Conservation (phyloP, 35 echinoderm and acorn worm species). For the Ophioderma brevispina region DNA sequence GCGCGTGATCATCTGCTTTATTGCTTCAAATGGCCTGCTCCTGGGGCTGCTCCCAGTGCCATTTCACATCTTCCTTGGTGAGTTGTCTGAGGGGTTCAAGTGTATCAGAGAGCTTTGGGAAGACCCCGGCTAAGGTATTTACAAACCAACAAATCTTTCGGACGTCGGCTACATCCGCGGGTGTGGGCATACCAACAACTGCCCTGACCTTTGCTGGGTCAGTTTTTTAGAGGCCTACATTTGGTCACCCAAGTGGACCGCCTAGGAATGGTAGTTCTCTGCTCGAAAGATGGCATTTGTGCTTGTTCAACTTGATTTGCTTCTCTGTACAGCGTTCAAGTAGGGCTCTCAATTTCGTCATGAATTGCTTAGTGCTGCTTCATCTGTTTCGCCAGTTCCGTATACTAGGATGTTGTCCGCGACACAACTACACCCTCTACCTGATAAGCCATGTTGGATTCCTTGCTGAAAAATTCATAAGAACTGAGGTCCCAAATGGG, state of each 20-base stretch:
- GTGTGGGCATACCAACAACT: neutral
- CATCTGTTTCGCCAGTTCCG: constrained; percentile 5
- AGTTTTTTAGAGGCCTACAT: constrained; percentile 28
- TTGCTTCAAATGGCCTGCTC: neutral
- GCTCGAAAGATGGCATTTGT: constrained; percentile 20
- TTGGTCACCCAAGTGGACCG: neutral
- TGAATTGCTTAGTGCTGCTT: constrained; percentile 40
- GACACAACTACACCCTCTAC: constrained; percentile 21
- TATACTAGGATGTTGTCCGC: constrained; percentile 59
- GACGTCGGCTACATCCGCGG: neutral
- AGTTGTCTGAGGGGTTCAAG: too few relatives aligned
- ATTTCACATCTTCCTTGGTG: constrained; percentile 28
- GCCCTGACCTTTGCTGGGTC: constrained; percentile 8
- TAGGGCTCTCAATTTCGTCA: constrained; percentile 44
- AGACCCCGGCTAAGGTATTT: neutral
- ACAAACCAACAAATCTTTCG: neutral
- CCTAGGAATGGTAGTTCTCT: constrained; percentile 23
- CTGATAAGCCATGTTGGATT: constrained; percentile 21
- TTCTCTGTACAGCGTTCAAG: constrained; percentile 51
- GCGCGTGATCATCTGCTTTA: constrained; percentile 50
- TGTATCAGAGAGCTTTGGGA: too few relatives aligned
- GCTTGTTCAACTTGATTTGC: constrained; percentile 33
- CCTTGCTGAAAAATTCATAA: constrained; percentile 39
- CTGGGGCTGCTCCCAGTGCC: constrained; percentile 21
- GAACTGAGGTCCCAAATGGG: constrained; percentile 33